Percentiles rank a stretch among this genome's conserved stretches.
Evolutionary conservation across 1,140 invertebrate species (phyloP).

Genomic region (Macrocentrus cingulum): DNA sequence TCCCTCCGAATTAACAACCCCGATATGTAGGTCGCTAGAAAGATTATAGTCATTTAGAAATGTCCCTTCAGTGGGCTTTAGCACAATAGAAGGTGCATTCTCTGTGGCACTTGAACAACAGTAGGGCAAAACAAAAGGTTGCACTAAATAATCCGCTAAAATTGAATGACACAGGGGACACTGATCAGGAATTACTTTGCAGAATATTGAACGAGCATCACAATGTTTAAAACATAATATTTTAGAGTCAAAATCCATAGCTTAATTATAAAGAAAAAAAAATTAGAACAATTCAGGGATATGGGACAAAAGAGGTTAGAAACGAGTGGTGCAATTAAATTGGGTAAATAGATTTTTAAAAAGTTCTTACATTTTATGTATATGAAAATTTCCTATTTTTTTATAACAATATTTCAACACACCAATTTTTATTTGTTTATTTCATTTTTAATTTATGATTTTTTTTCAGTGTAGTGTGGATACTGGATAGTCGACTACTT

Average conservation of each 20-base stretch:
- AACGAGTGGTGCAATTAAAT: too few species aligned
- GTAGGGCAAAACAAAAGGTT: slow-evolving; percentile 49
- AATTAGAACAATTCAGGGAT: too few species aligned
- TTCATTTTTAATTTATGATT: too few species aligned
- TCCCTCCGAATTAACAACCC: slow-evolving; percentile 42
- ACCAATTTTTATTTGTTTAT: too few species aligned
- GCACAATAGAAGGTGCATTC: slow-evolving; percentile 37
- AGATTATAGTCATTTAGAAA: slow-evolving; percentile 45
- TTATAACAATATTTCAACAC: too few species aligned
- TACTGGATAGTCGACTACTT: too few species aligned
- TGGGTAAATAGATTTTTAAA: too few species aligned
- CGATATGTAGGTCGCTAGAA: slow-evolving; percentile 48
- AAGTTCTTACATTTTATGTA: too few species aligned
- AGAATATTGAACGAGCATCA: slow-evolving; percentile 42
- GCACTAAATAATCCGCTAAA: slow-evolving; percentile 33
- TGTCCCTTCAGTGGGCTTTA: slow-evolving; percentile 47
- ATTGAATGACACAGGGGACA: slow-evolving; percentile 45
- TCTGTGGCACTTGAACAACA: slow-evolving; percentile 44
- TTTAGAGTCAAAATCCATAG: slow-evolving; percentile 13
- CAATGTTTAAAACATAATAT: slow-evolving; percentile 54
- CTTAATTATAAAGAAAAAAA: too few species aligned
- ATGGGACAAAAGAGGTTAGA: too few species aligned
- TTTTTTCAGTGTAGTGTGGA: too few species aligned
- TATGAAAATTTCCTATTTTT: too few species aligned
- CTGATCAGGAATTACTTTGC: slow-evolving; percentile 40